These are phyloP conservation scores for Crypturellus tataupa DNA, from an alignment of 2,797 vertebrate species.

Conservation along the genomic window DNA sequence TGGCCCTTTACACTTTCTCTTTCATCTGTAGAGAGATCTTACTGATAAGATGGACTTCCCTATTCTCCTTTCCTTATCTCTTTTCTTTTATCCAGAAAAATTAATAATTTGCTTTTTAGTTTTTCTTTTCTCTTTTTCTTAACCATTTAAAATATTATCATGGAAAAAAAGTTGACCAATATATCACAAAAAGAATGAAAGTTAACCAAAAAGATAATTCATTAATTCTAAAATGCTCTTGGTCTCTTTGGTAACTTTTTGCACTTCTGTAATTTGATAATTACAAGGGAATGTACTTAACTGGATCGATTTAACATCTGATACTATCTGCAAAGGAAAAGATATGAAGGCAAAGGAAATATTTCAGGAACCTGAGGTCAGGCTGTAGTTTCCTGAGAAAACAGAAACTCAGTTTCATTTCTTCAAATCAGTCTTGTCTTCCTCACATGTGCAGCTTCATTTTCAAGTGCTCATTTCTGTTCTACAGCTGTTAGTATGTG, in stretches of 20 bases:
- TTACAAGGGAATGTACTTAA: neutral
- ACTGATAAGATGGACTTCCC: neutral
- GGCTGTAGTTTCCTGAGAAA: slow-evolving; percentile 32
- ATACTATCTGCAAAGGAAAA: slow-evolving; percentile 14
- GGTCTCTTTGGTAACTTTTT: neutral
- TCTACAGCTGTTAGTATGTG: fast-evolving
- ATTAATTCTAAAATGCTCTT: neutral
- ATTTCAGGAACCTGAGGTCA: slow-evolving; percentile 36
- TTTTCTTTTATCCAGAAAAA: neutral
- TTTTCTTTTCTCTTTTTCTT: neutral
- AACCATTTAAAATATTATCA: neutral
- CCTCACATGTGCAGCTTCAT: neutral
- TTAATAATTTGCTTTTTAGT: neutral
- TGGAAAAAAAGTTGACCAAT: neutral
- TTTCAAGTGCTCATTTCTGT: slow-evolving; percentile 26
- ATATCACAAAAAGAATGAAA: neutral
- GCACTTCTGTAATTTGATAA: neutral
- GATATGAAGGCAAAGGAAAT: neutral
- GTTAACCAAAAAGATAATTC: neutral
- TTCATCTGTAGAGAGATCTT: neutral
- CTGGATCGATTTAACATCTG: neutral
- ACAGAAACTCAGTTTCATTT: neutral
- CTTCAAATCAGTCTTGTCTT: slow-evolving; percentile 33
- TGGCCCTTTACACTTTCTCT: neutral
- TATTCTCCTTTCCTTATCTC: neutral